Base-by-base conservation (phyloP, 2,113 vertebrate species). In the Garra rufa region DNA sequence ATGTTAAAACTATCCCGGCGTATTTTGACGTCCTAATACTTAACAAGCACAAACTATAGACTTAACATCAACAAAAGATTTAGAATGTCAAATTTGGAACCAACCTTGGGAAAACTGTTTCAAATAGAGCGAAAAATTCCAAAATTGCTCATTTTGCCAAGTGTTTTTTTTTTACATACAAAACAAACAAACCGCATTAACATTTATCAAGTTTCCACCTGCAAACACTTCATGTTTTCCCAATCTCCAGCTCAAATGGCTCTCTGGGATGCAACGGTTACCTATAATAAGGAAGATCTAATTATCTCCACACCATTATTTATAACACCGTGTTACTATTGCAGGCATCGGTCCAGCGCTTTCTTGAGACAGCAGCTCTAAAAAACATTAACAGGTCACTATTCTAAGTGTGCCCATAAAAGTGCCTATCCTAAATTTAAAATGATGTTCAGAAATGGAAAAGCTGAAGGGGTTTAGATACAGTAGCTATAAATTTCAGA, bases 371-470 rank as follows among this genome's bases (percentile, higher is more conserved):
- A 21, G 26, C 21, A 44, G 38, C 55, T 43, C 55, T 61, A 78
- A 44, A 26, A 76, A 76, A 41, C 76, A 30, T 28, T 46, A 65
- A 21, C 24, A 30, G 14, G 13, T 4, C 14, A 65, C 77, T 10
- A 46, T 63, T 63, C 6, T 44, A 44, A 63, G 55, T 63, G n/a
- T 79, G 76, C 57, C 57, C 52, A 61, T 78, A 43, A 78, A 78
- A 59, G 76, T 24, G 76, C 55, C 76, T 43, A 24, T 78, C 55
- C 76, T 61, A 78, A 78, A 78, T 26, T 52, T 61, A 78, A 61
- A 61, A 61, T 44, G n/a, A 59, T 79, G n/a, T 26, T 17, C 57
- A 44, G 38, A 46, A 87, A 61, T 63, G n/a, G 57, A 63, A 63
- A 78, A 44, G n/a, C 55, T 28, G 4, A 63, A 79, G 26, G 44